Base-by-base conservation (phyloP, 2,797 vertebrate species). In the Epinephelus awoara region DNA sequence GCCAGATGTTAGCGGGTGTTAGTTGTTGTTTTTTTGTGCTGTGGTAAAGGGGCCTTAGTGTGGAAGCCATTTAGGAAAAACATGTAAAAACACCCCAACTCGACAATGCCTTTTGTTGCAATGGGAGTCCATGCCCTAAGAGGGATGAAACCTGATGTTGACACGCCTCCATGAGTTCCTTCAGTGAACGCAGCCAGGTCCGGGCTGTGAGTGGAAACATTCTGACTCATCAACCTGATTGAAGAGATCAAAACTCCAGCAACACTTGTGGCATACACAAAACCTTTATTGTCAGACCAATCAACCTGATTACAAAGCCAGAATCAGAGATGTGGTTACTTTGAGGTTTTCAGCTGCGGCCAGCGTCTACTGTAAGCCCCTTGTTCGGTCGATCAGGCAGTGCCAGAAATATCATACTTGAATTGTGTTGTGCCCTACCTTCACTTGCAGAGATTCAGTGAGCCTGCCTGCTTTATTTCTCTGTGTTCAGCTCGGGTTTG, bases 171-270 rank as follows among this genome's bases (percentile, higher is more conserved):
- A 29, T 42, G 15, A 17, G 34, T 42, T 34, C 34, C 34, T 34
- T 2, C 34, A 34, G 23, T 46, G 46, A 62, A 44, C 27, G 57
- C 6, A 44, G 34, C 23, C 47, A 34, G 25, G 52, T 68, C 29
- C 2, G 0, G 42, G 23, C 55, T 67, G 19, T 29, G 27, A 46
- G 18, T 17, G 40, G 50, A 63, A 18, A 54, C 69, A 25, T 59
- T 70, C 55, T 75, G 51, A 21, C 42, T 67, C 54, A 81, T 67
- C 19, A 67, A 58, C n/a, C 34, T 46, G 81, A 79, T 82, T 57
- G 65, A 51, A 50, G 25, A 66, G n/a, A 34, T 29, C 25, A 27
- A 64, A 64, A 64, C 63, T 65, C 9, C 27, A 29, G 27, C 29
- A 55, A 18, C 21, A 66, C n/a, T 23, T 15, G 49, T 50, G 3